A percentile compares a stretch with the other conserved stretches of the same genome.
Evolutionary conservation across 2,113 vertebrate genomes (phyloP).

Genomic region (Phalacrocorax pelagicus): DNA sequence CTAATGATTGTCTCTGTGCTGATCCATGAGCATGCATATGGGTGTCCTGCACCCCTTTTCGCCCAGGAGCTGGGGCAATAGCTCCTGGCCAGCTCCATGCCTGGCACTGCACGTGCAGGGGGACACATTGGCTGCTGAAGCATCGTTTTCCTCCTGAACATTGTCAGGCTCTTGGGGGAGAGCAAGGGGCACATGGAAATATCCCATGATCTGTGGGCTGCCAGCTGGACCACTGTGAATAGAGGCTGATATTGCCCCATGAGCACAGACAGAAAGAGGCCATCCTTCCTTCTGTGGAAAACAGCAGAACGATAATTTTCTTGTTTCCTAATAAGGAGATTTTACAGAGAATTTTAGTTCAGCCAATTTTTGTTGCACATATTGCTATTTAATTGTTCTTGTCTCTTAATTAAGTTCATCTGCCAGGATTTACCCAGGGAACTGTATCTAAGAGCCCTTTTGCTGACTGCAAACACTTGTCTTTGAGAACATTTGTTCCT

Average conservation of each 20-base stretch:
- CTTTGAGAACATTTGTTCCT: not conserved
- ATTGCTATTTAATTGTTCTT: conserved; percentile 46
- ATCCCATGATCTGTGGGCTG: not conserved
- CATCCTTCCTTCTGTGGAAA: not conserved
- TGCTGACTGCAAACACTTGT: not conserved
- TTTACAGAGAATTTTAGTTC: conserved; percentile 14
- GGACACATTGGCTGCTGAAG: rapidly evolving
- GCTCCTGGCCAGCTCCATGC: not conserved
- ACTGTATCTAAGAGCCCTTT: conserved; percentile 12
- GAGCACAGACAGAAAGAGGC: conserved; percentile 5
- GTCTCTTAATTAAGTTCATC: conserved; percentile 55
- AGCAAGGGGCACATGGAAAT: not conserved
- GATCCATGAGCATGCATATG: not conserved
- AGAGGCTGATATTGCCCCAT: not conserved
- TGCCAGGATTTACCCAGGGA: conserved; percentile 22
- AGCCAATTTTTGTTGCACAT: conserved; percentile 35
- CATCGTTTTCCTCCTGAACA: not conserved
- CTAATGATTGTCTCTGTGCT: not conserved
- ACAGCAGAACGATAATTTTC: not conserved
- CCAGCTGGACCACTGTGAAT: conserved; percentile 16
- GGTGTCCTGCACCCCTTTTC: not conserved
- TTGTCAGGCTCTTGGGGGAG: not conserved
- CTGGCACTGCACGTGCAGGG: rapidly evolving
- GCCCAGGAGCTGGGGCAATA: not conserved
- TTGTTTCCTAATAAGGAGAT: conserved; percentile 54